Evolutionary conservation across 2,888 invertebrate species (phyloP), one percentile per base, ranked within the genome.

Genomic region (Pheosia tremula): DNA sequence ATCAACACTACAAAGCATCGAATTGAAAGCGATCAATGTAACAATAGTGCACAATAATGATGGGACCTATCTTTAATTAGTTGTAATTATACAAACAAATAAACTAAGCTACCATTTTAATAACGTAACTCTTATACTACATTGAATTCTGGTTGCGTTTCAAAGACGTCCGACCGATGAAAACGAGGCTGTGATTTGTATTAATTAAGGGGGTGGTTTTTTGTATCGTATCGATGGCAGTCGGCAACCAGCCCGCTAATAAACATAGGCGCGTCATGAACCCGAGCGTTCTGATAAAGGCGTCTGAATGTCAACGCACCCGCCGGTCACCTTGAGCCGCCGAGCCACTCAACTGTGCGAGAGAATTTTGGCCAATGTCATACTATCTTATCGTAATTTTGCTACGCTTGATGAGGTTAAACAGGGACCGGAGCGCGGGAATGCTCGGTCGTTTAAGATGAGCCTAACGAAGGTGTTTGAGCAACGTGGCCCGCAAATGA

Each of bases 241-340:
- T 69, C 65, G 63, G 62, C 67, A 69, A 65, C 74, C 77, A 74
- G 72, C 72, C 74, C 78, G 78, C 78, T 81, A 81, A 83, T 82
- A 84, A 83, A 81, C 78, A 80, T 81, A 80, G 80, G 82, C 80
- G 82, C 83, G 81, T 75, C 77, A 79, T 79, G 81, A 80, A 81
- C 79, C 77, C 82, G 81, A 73, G 72, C 74, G 77, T 78, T 81
- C 83, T 83, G 85, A 87, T 88, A 89, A 86, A 88, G 88, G 81
- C 88, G 88, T 90, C 89, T 90, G 89, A 91, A 91, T 90, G 91
- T 91, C 90, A 89, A 88, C 90, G 90, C 83, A 86, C 88, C 83
- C 84, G 82, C 74, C 89, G 90, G 90, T 91, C 91, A 91, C 91
- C 91, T 90, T 91, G 91, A 81, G 81, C 72, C 79, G 74, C 72